Evolutionary conservation across 2,797 vertebrate species (phyloP).

Genomic region (Botia kubotai): DNA sequence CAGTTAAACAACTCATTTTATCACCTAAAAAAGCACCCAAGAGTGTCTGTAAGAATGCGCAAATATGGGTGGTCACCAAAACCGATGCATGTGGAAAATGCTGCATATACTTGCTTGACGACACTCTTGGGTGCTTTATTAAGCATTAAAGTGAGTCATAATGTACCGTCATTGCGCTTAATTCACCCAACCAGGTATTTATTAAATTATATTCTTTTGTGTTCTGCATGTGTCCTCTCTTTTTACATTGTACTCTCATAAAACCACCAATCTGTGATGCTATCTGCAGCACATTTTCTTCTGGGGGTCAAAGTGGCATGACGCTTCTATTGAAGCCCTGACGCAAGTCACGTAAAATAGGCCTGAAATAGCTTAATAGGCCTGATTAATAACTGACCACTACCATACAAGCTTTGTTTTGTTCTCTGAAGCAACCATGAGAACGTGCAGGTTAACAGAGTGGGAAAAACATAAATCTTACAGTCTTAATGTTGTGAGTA

Average conservation of each 20-base stretch:
- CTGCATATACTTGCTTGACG: background rate
- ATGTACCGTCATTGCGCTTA: background rate
- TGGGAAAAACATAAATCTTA: constrained; percentile 6
- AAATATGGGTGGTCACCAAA: background rate
- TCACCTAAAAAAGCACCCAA: background rate
- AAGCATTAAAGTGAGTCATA: constrained; percentile 7
- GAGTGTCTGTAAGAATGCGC: background rate
- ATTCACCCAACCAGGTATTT: background rate
- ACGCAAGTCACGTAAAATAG: background rate
- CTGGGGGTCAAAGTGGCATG: background rate
- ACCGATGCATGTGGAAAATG: background rate
- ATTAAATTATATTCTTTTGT: constrained; percentile 1
- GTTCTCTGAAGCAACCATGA: background rate
- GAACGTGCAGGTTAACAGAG: background rate
- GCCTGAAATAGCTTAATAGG: background rate
- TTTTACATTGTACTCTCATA: background rate
- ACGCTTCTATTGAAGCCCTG: background rate
- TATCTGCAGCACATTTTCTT: background rate
- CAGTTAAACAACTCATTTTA: background rate
- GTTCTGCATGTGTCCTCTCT: background rate
- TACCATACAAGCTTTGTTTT: background rate
- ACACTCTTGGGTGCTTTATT: background rate
- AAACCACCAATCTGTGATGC: constrained; percentile 1
- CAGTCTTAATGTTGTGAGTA: constrained; percentile 13
- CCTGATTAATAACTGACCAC: constrained; percentile 3